Percentiles rank a stretch among this genome's conserved stretches.
phyloP scores from a whole-genome alignment of 2,113 vertebrate species.

The Nothobranchius kuhntae region DNA sequence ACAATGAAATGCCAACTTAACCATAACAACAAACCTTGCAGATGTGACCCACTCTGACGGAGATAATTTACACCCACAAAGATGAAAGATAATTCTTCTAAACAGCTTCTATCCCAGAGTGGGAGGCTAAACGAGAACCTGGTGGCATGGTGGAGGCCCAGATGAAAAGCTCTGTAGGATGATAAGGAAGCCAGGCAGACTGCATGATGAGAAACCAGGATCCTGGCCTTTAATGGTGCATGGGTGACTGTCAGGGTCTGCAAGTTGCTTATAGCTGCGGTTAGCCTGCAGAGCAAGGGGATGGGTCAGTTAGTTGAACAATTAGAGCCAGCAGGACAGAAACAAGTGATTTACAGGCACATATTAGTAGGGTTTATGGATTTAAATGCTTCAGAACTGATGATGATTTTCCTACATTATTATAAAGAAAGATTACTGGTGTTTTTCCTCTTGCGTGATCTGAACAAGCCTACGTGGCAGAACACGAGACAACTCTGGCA shows the following conservation, averaged over 20 bases:
- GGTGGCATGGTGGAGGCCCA: slow-evolving; percentile 60
- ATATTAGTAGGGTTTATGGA: too few relatives aligned
- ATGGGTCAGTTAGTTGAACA: not conserved
- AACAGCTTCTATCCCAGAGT: slow-evolving; percentile 53
- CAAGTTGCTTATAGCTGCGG: slow-evolving; percentile 19
- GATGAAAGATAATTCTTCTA: slow-evolving; percentile 63
- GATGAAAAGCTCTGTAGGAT: slow-evolving; percentile 72
- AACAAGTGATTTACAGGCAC: too few relatives aligned
- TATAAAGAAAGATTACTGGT: too few relatives aligned
- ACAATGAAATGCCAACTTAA: slow-evolving; percentile 3
- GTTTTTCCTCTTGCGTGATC: too few relatives aligned
- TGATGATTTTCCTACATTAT: too few relatives aligned
- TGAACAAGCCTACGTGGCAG: too few relatives aligned
- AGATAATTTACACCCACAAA: slow-evolving; percentile 48
- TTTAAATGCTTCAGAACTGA: too few relatives aligned
- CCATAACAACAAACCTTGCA: not conserved
- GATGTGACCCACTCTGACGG: slow-evolving; percentile 25
- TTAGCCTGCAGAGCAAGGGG: slow-evolving; percentile 2
- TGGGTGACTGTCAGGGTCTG: slow-evolving; percentile 22
- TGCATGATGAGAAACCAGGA: slow-evolving; percentile 64
- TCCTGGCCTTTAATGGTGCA: slow-evolving; percentile 49
- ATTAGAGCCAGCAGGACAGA: not conserved
- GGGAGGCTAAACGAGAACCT: slow-evolving; percentile 64
- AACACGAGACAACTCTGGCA: too few relatives aligned
- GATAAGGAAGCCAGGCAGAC: slow-evolving; percentile 70